Conservation (phyloP, 1,140 invertebrate genomes). For the Trichogramma pretiosum region DNA sequence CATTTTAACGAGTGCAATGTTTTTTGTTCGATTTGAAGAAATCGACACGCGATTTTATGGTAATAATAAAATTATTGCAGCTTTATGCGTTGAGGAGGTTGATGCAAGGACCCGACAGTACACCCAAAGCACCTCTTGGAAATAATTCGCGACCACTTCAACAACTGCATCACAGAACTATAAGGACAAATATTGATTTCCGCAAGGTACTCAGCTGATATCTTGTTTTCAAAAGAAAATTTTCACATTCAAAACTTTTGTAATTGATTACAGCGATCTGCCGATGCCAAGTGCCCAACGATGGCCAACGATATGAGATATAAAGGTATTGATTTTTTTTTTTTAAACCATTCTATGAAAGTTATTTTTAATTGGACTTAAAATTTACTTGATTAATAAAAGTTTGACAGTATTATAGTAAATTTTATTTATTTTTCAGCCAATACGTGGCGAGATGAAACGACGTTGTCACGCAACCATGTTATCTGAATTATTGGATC, state of each 20-base stretch:
- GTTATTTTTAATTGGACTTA: too few species aligned
- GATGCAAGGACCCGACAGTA: constrained; percentile 75
- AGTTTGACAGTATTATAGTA: too few species aligned
- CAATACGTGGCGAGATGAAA: constrained; percentile 40
- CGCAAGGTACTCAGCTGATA: constrained; percentile 60
- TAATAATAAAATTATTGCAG: too few species aligned
- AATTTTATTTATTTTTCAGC: constrained; percentile 41
- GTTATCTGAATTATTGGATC: constrained; percentile 33
- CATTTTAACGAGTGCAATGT: neutral
- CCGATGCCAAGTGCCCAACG: constrained; percentile 55
- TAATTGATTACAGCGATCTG: constrained; percentile 47
- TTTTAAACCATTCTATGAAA: too few species aligned
- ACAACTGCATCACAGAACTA: constrained; percentile 79
- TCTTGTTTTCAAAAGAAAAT: neutral
- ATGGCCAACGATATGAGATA: constrained; percentile 67
- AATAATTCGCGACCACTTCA: constrained; percentile 90
- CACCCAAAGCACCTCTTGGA: constrained; percentile 80
- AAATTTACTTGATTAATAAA: neutral
- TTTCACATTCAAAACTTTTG: neutral
- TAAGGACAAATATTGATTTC: constrained; percentile 96
- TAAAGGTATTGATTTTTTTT: too few species aligned
- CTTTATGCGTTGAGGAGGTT: constrained; percentile 75
- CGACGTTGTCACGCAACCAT: constrained; percentile 33
- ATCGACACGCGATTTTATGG: too few species aligned
- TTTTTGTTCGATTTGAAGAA: too few species aligned